Evolutionary conservation across 2,113 vertebrate species (phyloP).

Genomic region (Macrotus californicus): DNA sequence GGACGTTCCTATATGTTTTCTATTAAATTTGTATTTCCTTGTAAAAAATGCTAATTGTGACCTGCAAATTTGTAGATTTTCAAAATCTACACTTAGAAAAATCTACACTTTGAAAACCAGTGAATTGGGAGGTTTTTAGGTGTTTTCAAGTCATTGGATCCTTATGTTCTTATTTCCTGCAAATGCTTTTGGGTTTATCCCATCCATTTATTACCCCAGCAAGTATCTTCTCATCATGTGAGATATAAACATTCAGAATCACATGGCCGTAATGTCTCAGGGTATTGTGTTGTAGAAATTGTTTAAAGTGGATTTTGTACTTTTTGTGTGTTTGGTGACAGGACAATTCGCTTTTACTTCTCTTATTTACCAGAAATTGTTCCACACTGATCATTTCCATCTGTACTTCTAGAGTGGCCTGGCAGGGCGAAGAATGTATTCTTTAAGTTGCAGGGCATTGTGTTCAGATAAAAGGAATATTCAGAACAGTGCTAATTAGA

Average conservation of each 20-base stretch:
- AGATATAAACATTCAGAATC: not conserved
- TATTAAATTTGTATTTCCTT: conserved; percentile 31
- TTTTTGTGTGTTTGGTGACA: conserved; percentile 40
- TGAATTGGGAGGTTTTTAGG: not conserved
- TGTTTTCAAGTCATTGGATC: not conserved
- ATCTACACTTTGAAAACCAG: not conserved
- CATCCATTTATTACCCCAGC: not conserved
- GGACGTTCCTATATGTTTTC: not conserved
- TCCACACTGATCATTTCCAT: conserved; percentile 59
- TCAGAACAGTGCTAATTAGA: conserved; percentile 76
- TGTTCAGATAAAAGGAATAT: conserved; percentile 72
- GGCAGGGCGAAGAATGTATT: conserved; percentile 28
- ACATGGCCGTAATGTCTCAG: not conserved
- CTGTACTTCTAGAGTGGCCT: conserved; percentile 53
- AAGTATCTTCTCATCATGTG: conserved; percentile 18
- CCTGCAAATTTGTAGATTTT: not conserved
- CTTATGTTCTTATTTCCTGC: conserved; percentile 28
- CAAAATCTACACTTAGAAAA: not conserved
- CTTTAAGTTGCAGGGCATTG: conserved; percentile 62
- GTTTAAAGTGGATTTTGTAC: conserved; percentile 30
- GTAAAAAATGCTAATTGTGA: not conserved
- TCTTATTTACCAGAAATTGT: conserved; percentile 55
- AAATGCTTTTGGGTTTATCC: not conserved
- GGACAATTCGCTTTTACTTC: conserved; percentile 55
- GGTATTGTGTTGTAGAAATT: not conserved